A percentile compares a stretch with the other conserved stretches of the same genome.
Evolutionary conservation across 2,888 invertebrate genomes (phyloP).

Genomic region (Cepaea hortensis): DNA sequence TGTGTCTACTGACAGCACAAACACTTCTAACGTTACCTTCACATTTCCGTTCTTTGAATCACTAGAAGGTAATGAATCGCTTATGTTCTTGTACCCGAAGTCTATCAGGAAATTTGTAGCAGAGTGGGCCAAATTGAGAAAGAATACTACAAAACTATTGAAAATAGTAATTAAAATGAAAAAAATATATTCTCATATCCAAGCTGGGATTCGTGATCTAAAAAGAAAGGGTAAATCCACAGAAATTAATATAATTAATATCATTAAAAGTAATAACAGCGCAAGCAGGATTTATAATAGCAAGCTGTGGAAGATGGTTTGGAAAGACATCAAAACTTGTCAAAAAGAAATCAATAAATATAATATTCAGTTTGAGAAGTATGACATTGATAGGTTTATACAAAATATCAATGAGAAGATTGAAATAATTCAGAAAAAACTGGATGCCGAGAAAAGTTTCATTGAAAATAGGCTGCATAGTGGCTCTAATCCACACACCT

Average conservation of each 20-base stretch:
- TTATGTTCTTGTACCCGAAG: not conserved
- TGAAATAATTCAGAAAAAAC: not conserved
- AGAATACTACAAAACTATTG: not conserved
- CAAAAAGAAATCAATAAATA: not conserved
- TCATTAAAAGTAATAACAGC: not conserved
- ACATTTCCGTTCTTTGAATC: not conserved
- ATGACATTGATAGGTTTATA: not conserved
- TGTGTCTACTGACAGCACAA: not conserved
- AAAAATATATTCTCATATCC: not conserved
- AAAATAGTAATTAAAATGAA: not conserved
- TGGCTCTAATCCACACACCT: not conserved
- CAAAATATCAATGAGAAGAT: slow-evolving; percentile 1
- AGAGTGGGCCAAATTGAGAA: not conserved
- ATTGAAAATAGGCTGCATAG: not conserved
- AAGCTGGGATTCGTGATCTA: not conserved
- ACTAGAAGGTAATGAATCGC: not conserved
- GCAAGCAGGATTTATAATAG: not conserved
- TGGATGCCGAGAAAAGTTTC: not conserved
- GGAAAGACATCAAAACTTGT: not conserved
- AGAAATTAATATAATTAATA: not conserved
- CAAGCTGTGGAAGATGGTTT: not conserved
- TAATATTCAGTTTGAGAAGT: not conserved
- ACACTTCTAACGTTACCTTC: not conserved
- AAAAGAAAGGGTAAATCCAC: not conserved
- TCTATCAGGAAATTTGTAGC: not conserved